Percentiles rank a stretch among this genome's conserved stretches.
phyloP scores from a whole-genome alignment of 2,797 vertebrate species.

The Eulemur albifrons region DNA sequence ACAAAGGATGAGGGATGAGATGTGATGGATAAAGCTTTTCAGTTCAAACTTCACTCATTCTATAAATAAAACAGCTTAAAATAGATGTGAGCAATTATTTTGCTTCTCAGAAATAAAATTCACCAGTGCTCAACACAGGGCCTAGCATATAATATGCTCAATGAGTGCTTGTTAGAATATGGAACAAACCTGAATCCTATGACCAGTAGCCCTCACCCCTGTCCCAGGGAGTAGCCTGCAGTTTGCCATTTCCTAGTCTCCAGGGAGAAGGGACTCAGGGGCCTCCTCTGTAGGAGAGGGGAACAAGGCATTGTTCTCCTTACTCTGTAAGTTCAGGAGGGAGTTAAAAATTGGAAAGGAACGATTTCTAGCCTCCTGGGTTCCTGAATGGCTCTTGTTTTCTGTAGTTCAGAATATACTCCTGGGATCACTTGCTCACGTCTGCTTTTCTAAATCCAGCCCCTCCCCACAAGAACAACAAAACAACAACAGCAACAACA shows the following conservation, averaged over 20 bases:
- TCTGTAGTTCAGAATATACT: constrained; percentile 29
- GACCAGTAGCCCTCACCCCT: not conserved
- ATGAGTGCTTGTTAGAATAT: not conserved
- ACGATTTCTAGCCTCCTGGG: not conserved
- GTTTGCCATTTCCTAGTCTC: not conserved
- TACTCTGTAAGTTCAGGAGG: not conserved
- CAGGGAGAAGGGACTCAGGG: not conserved
- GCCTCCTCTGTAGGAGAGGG: not conserved
- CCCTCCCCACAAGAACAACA: not conserved
- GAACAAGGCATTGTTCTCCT: not conserved
- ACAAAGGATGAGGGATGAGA: constrained; percentile 59
- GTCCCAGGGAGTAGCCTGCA: not conserved
- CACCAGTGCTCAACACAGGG: not conserved
- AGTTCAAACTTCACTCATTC: constrained; percentile 48
- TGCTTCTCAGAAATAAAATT: constrained; percentile 63
- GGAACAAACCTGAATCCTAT: not conserved
- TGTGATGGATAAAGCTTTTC: constrained; percentile 59
- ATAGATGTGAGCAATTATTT: constrained; percentile 60
- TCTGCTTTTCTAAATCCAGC: constrained; percentile 20
- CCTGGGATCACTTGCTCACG: not conserved
- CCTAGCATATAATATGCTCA: not conserved
- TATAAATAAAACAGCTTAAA: constrained; percentile 73
- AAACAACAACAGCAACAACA: constrained; percentile 5
- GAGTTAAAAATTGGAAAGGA: constrained; percentile 9
- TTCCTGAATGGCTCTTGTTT: constrained; percentile 8